These are phyloP conservation scores for Trichomalopsis sarcophagae DNA, from an alignment of 1,140 invertebrate species.

Conservation along the genomic window DNA sequence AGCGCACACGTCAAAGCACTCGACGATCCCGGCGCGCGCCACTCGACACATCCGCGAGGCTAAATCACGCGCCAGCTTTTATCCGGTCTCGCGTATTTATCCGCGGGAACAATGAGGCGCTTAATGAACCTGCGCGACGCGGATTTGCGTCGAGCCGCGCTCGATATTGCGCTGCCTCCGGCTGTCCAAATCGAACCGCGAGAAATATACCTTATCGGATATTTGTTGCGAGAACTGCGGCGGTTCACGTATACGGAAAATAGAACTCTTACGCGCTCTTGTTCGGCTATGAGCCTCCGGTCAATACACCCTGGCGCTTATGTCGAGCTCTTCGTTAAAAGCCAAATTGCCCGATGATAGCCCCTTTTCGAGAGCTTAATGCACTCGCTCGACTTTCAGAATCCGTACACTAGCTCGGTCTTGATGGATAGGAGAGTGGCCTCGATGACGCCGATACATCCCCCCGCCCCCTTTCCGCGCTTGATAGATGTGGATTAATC, in stretches of 20 bases:
- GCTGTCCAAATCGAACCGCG: no score
- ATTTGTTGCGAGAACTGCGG: no score
- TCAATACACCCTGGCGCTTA: no score
- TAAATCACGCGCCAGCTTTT: constrained; percentile 2
- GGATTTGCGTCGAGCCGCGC: not conserved
- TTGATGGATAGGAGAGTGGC: constrained; percentile 46
- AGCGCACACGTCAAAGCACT: no score
- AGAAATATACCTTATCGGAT: no score
- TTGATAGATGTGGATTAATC: constrained; percentile 49
- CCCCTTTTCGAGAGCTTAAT: constrained; percentile 24
- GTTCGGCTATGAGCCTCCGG: no score
- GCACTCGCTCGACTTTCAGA: constrained; percentile 17
- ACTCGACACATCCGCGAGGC: no score
- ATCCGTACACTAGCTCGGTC: not conserved
- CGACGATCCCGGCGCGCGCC: no score
- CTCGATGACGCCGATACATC: constrained; percentile 43
- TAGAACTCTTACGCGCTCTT: no score
- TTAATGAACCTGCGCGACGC: constrained; percentile 18
- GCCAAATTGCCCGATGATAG: constrained; percentile 22
- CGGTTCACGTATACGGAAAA: no score
- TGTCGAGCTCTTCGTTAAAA: not conserved
- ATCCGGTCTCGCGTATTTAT: not conserved
- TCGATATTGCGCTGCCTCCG: constrained; percentile 3
- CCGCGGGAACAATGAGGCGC: constrained; percentile 16
- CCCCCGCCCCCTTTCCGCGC: not conserved